These are phyloP conservation scores for Brachyptera risi DNA, from an alignment of 2,888 invertebrate genomes.

Conservation along the genomic window DNA sequence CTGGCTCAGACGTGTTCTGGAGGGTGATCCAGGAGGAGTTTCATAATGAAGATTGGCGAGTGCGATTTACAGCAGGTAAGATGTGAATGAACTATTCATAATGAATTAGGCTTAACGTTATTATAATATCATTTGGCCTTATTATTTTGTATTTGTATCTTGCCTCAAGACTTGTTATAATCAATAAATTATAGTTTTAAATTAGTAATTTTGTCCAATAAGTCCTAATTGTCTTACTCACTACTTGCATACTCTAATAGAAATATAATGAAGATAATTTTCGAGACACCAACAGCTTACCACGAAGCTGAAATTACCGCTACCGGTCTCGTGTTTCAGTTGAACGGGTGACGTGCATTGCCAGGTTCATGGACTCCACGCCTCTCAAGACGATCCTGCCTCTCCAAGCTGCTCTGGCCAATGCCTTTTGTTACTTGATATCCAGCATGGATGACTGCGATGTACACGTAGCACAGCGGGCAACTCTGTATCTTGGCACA, in stretches of 20 bases:
- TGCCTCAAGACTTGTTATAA: too few species aligned
- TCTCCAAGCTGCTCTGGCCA: constrained; percentile 89
- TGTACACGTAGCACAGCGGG: constrained; percentile 90
- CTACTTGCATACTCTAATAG: too few species aligned
- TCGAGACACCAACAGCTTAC: too few species aligned
- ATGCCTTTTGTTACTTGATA: constrained; percentile 94
- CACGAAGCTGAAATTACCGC: too few species aligned
- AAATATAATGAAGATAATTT: too few species aligned
- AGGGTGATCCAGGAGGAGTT: constrained; percentile 92
- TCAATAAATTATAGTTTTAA: too few species aligned
- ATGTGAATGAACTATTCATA: too few species aligned
- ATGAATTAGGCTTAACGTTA: too few species aligned
- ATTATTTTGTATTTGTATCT: too few species aligned
- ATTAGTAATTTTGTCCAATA: too few species aligned
- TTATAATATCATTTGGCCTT: too few species aligned
- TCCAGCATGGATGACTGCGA: constrained; percentile 94
- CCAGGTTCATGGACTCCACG: constrained; percentile 87
- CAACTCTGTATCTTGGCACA: constrained; percentile 88
- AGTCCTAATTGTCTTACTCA: too few species aligned
- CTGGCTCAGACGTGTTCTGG: constrained; percentile 95
- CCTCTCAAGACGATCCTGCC: constrained; percentile 77
- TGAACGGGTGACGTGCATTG: constrained; percentile 89
- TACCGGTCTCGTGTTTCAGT: constrained; percentile 57
- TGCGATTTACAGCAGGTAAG: constrained; percentile 80
- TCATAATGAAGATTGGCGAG: constrained; percentile 82